phyloP scores from a whole-genome alignment of 2,113 vertebrate genomes.

The Phyllopteryx taeniolatus region DNA sequence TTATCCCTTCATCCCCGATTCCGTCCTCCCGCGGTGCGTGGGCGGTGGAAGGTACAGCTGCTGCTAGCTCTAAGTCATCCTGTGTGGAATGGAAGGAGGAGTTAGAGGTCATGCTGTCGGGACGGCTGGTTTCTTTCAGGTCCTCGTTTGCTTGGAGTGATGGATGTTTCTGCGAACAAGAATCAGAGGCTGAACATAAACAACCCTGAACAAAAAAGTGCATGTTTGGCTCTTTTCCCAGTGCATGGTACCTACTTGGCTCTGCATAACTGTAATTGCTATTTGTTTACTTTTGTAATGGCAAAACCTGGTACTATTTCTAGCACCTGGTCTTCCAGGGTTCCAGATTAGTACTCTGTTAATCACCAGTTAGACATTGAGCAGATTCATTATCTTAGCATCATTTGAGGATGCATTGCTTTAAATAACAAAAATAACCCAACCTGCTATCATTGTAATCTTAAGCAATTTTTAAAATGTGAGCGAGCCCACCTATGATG shows the following conservation, averaged over 20 bases:
- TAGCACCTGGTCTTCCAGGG: too few species aligned
- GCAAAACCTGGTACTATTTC: too few species aligned
- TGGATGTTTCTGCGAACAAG: slow-evolving; percentile 59
- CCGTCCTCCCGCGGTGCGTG: slow-evolving; percentile 11
- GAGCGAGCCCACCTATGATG: too few species aligned
- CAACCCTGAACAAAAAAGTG: not conserved
- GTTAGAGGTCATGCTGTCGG: slow-evolving; percentile 75
- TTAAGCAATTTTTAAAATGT: too few species aligned
- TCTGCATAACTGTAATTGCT: too few species aligned
- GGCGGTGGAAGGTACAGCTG: slow-evolving; percentile 23
- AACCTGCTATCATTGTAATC: too few species aligned
- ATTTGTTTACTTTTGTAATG: too few species aligned
- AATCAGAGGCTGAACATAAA: not conserved
- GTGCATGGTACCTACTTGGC: not conserved
- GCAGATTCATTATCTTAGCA: too few species aligned
- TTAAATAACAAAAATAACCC: too few species aligned
- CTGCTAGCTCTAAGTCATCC: slow-evolving; percentile 68
- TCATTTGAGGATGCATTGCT: too few species aligned
- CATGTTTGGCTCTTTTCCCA: not conserved
- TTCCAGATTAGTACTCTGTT: too few species aligned
- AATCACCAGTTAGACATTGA: too few species aligned
- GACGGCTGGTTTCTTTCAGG: slow-evolving; percentile 61
- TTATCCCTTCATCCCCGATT: slow-evolving; percentile 28
- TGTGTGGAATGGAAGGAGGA: slow-evolving; percentile 78
- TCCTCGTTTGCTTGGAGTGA: slow-evolving; percentile 60